phyloP scores from a whole-genome alignment of 2,888 invertebrate species.

The Drosophila fungiperda region DNA sequence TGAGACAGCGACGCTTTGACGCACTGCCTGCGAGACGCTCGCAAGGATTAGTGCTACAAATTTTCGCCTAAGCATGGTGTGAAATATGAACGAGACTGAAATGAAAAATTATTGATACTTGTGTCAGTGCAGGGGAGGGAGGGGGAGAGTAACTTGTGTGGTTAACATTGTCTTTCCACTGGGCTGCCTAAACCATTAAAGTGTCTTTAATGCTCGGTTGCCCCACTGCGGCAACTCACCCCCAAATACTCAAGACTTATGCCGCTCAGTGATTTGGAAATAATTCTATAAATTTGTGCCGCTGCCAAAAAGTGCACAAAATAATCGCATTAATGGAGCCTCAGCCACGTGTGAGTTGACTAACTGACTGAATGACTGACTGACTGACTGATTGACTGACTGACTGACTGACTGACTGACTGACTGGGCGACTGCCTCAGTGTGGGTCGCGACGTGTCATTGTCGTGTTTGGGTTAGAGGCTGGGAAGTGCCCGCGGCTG shows the following conservation, averaged over 20 bases:
- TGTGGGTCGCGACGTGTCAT: constrained; percentile 65
- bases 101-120: constrained; percentile 58
- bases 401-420: constrained; percentile 29
- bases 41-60: constrained; percentile 73
- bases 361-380: constrained; percentile 38
- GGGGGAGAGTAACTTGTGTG: constrained; percentile 26
- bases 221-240: not conserved
- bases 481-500: constrained; percentile 65
- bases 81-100: constrained; percentile 51
- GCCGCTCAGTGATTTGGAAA: constrained; percentile 81
- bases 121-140: not conserved
- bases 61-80: constrained; percentile 74
- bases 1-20: constrained; percentile 59
- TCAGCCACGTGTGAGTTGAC: constrained; percentile 68
- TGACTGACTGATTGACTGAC: constrained; percentile 29
- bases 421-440: constrained; percentile 22
- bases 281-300: constrained; percentile 79
- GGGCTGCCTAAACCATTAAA: constrained; percentile 63
- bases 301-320: constrained; percentile 79
- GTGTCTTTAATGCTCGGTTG: constrained; percentile 68
- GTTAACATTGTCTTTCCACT: constrained; percentile 65
- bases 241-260: constrained; percentile 51
- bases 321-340: constrained; percentile 79
- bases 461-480: constrained; percentile 67
- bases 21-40: constrained; percentile 29